These are phyloP conservation scores for Cryptoprocta ferox DNA, from an alignment of 2,797 vertebrate genomes.

Conservation along the genomic window DNA sequence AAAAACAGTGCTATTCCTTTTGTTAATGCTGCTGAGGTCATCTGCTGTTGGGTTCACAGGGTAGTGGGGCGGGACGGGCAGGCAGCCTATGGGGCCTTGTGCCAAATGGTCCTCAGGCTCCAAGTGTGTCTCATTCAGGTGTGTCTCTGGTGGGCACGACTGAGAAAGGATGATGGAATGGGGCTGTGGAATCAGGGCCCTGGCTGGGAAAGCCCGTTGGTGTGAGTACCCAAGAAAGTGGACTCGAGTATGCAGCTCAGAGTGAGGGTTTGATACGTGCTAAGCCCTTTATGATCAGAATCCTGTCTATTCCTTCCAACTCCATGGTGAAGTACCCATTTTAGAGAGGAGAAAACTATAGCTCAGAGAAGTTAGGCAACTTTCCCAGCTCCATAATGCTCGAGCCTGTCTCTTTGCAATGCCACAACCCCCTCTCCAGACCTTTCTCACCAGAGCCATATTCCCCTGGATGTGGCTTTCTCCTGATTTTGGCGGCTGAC, in stretches of 20 bases:
- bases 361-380: background rate
- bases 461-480: background rate
- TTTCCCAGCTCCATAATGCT: background rate
- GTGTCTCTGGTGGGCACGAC: background rate
- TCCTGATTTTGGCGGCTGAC: background rate
- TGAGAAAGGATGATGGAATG: background rate
- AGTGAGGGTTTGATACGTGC: rapidly evolving
- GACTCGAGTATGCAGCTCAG: rapidly evolving
- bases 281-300: background rate
- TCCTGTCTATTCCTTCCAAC: background rate
- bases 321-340: background rate
- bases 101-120: background rate
- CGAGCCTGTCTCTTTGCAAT: background rate
- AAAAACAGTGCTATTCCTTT: slow-evolving; percentile 16
- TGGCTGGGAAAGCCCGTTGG: background rate
- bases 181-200: background rate
- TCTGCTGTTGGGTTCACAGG: background rate
- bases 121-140: background rate
- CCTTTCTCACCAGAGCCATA: background rate
- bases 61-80: background rate
- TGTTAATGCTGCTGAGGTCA: background rate
- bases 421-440: background rate
- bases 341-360: background rate
- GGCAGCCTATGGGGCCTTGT: background rate
- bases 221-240: rapidly evolving